Conservation (phyloP, 2,888 invertebrate species). For the Drosophila peninsularis region DNA sequence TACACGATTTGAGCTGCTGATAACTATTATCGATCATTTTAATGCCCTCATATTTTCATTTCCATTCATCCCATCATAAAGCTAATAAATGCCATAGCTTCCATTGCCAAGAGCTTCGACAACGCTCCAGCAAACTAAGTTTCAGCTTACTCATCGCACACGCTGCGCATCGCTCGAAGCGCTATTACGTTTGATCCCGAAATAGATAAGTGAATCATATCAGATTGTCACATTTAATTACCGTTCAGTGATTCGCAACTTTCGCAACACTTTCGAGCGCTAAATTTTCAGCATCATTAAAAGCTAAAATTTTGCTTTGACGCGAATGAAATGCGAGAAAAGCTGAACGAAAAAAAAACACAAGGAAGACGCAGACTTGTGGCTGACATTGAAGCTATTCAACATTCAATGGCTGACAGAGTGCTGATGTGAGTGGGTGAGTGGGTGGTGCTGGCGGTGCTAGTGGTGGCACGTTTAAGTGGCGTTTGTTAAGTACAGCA, state of each 20-base stretch:
- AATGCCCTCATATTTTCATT: fast-evolving
- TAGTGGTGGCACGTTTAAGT: slow-evolving; percentile 59
- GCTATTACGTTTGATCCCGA: slow-evolving; percentile 3
- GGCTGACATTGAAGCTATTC: slow-evolving; percentile 52
- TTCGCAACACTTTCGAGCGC: slow-evolving; percentile 20
- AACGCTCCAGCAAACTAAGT: background rate
- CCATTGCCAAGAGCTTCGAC: background rate
- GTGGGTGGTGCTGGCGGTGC: slow-evolving; percentile 3
- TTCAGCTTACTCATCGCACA: slow-evolving; percentile 8
- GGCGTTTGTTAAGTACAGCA: slow-evolving; percentile 74
- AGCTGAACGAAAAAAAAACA: background rate
- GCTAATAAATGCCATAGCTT: background rate
- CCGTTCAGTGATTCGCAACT: slow-evolving; percentile 39
- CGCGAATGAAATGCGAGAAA: slow-evolving; percentile 19
- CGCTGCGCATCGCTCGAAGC: background rate
- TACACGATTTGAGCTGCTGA: too few species aligned
- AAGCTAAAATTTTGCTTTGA: slow-evolving; percentile 30
- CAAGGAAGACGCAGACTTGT: slow-evolving; percentile 26
- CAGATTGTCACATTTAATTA: slow-evolving; percentile 35
- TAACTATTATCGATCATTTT: background rate
- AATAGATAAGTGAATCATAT: slow-evolving; percentile 21
- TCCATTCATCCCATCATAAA: too few species aligned
- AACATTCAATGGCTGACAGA: slow-evolving; percentile 50
- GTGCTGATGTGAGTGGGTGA: slow-evolving; percentile 14
- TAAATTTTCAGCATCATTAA: slow-evolving; percentile 55